Evolutionary conservation across 2,888 invertebrate species (phyloP).

Genomic region (Flexamia atlantica): DNA sequence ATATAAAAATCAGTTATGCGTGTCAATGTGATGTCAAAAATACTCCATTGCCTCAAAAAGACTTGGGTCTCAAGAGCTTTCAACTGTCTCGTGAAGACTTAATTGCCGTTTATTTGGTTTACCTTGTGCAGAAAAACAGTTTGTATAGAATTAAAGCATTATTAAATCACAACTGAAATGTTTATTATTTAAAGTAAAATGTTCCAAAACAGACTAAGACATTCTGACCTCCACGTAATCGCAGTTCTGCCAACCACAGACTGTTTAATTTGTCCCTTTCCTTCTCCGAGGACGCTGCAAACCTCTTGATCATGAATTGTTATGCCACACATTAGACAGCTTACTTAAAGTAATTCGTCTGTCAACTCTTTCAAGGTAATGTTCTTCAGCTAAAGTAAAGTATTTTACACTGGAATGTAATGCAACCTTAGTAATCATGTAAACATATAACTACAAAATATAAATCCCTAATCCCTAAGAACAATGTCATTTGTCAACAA

Average conservation of each 20-base stretch:
- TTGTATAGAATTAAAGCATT: no score
- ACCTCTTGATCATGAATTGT: constrained; percentile 1
- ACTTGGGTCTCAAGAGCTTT: no score
- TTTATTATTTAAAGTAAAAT: not conserved
- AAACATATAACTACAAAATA: no score
- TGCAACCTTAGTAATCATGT: no score
- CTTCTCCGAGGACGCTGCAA: constrained; percentile 12
- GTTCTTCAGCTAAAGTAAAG: not conserved
- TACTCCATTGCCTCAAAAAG: no score
- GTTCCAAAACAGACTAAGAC: not conserved
- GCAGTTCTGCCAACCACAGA: not conserved
- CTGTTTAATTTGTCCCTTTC: not conserved
- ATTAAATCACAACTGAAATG: not conserved
- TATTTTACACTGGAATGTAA: not conserved
- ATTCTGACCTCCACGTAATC: not conserved
- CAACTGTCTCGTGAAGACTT: no score
- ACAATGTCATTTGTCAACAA: no score
- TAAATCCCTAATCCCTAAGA: no score
- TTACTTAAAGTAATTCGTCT: constrained; percentile 6
- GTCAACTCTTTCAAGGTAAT: not conserved
- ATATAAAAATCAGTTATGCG: no score
- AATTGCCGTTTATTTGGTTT: no score
- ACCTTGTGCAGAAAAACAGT: no score
- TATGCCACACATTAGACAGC: constrained; percentile 1
- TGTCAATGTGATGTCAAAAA: no score